These are phyloP conservation scores for Aphaenogaster ashmeadi DNA, from an alignment of 1,140 invertebrate genomes.

Conservation along the genomic window DNA sequence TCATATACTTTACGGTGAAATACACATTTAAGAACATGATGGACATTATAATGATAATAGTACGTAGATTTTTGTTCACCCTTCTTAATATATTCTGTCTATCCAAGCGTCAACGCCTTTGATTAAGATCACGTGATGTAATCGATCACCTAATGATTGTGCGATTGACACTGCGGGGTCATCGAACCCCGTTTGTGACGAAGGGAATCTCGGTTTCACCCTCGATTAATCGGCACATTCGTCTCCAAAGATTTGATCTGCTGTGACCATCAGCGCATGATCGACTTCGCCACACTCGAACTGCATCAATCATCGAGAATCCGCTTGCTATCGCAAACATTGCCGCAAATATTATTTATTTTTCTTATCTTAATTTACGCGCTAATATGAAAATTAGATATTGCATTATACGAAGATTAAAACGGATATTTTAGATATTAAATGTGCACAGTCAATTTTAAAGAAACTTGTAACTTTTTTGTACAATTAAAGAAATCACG, in stretches of 20 bases:
- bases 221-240: constrained; percentile 52
- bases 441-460: neutral
- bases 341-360: neutral
- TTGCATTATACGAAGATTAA: neutral
- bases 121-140: constrained; percentile 6
- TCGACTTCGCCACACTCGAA: neutral
- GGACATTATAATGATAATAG: neutral
- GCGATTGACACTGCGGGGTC: constrained; percentile 47
- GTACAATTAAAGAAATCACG: neutral
- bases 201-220: constrained; percentile 50
- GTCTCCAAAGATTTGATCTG: constrained; percentile 44
- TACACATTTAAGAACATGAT: neutral
- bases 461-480: neutral
- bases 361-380: neutral
- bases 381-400: neutral
- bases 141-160: constrained; percentile 50
- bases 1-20: neutral
- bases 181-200: neutral
- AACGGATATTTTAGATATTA: neutral
- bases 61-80: neutral
- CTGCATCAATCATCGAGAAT: constrained; percentile 33
- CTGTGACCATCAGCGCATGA: neutral
- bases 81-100: neutral
- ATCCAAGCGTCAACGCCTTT: neutral
- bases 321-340: neutral